Evolutionary conservation across 2,113 vertebrate species (phyloP), one percentile per base, ranked within the genome.

Genomic region (Elephas maximus): DNA sequence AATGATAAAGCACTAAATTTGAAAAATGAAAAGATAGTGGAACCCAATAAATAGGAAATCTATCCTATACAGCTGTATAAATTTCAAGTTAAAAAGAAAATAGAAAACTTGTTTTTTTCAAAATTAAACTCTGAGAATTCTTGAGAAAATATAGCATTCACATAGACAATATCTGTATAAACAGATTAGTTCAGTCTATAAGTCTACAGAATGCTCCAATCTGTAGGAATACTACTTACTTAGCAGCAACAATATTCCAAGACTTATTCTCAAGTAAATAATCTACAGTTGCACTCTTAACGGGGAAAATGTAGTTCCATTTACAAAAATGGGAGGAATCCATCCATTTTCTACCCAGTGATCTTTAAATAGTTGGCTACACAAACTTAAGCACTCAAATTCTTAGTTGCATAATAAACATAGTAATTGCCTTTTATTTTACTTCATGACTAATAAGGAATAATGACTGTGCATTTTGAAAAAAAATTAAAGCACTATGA

Each of bases 11-110:
- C 8, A 2, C 92, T 90, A 4, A 48, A 6, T 79, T 74, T 90
- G 24, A 87, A 76, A 92, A 80, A 48, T 12, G 60, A 85, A 95
- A 81, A 45, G 60, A 62, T 62, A 62, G 26, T 69, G 30, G n/a
- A 83, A 82, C 8, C 21, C 20, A 82, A 26, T 73, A 57, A 11
- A 33, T 51, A 90, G 28, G 18, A 9, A 71, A 71, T 33, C 5
- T 4, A 87, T 15, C 6, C 8, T 76, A 41, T 45, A 41, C 6
- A 57, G 53, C 33, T 89, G 45, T 41, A 17, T 88, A 51, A 53
- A 60, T 88, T 79, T 88, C 45, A 62, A 91, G 20, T 24, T 81
- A 33, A 91, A 88, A 84, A 84, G 45, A 81, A 79, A 71, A 51
- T 1, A 17, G 45, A 74, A 90, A 65, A 26, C 1, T 51, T 60